Evolutionary conservation across 2,888 invertebrate species (phyloP).

Genomic region (Amblyteles armatorius): DNA sequence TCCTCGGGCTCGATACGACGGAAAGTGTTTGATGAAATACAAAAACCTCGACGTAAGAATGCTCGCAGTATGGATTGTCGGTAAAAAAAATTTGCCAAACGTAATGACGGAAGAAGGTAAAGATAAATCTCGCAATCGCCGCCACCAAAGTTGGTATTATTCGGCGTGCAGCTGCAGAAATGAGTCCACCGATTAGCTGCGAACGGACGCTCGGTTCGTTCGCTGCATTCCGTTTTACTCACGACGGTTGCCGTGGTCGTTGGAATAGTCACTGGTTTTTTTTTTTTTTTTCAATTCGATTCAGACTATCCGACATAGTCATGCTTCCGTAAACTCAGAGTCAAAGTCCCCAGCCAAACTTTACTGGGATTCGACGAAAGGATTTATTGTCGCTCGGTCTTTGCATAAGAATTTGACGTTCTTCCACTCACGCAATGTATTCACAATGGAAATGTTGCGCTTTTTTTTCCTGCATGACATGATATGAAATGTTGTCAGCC

Average conservation of each 20-base stretch:
- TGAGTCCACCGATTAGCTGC: constrained; percentile 15
- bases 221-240: constrained; percentile 9
- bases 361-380: constrained; percentile 16
- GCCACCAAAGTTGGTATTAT: neutral
- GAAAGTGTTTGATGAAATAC: neutral
- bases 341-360: neutral
- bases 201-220: constrained; percentile 5
- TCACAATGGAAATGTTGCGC: neutral
- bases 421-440: constrained; percentile 2
- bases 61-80: neutral
- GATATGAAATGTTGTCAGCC: neutral
- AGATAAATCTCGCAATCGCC: neutral
- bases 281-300: neutral
- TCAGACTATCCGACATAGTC: neutral
- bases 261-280: neutral
- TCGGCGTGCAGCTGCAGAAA: constrained; percentile 16
- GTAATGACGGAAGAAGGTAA: constrained; percentile 1
- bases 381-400: constrained; percentile 1
- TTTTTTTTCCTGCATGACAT: neutral
- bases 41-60: neutral
- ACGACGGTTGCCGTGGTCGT: neutral
- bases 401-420: constrained; percentile 55
- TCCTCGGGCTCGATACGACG: too few relatives aligned
- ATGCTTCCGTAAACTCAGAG: neutral
- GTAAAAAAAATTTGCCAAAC: neutral